Evolutionary conservation across 2,113 vertebrate genomes (phyloP).

Genomic region (Puffinus mauretanicus): DNA sequence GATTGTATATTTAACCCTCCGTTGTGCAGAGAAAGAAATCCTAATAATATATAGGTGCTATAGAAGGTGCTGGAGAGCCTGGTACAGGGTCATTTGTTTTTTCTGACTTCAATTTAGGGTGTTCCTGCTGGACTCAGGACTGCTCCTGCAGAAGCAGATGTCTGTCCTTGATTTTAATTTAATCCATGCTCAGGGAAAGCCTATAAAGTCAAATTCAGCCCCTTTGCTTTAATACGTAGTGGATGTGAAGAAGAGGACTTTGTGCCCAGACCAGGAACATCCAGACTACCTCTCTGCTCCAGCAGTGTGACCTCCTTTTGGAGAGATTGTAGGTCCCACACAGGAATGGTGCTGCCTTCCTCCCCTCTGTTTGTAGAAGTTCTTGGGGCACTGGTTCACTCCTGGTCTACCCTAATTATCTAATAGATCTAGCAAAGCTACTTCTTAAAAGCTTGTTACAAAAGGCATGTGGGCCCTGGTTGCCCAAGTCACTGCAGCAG

Average conservation of each 20-base stretch:
- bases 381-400: neutral
- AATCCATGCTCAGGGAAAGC: neutral
- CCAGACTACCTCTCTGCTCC: neutral
- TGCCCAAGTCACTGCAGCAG: neutral
- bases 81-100: neutral
- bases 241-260: neutral
- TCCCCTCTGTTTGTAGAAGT: neutral
- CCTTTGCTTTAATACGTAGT: neutral
- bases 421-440: neutral
- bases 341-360: neutral
- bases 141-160: neutral
- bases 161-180: neutral
- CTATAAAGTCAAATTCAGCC: neutral
- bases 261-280: neutral
- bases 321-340: neutral
- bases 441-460: neutral
- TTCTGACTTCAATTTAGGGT: neutral
- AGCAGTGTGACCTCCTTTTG: neutral
- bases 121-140: neutral
- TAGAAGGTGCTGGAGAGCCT: neutral
- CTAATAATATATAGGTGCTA: neutral
- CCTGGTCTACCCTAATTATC: rapidly evolving
- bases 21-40: neutral
- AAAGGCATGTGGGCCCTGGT: rapidly evolving
- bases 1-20: constrained; percentile 3